These are phyloP conservation scores for Morinoia aosen DNA, from an alignment of 2,888 invertebrate genomes.

Conservation along the genomic window DNA sequence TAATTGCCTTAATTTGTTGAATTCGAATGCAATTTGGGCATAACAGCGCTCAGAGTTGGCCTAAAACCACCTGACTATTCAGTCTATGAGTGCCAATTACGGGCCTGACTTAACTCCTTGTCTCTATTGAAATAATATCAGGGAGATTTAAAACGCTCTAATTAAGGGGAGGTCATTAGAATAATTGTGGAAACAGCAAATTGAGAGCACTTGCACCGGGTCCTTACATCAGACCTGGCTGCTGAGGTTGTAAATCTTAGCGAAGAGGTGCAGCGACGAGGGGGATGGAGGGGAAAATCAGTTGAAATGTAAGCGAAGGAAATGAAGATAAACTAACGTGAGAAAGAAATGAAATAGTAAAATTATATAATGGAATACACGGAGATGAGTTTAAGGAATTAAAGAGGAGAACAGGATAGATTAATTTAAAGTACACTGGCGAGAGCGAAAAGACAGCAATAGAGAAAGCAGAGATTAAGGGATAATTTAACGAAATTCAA, in stretches of 20 bases:
- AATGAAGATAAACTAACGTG: background rate
- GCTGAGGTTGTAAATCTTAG: background rate
- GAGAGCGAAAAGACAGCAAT: background rate
- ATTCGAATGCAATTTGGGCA: background rate
- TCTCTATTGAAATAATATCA: constrained; percentile 12
- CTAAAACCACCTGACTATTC: background rate
- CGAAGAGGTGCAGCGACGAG: background rate
- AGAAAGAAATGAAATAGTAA: background rate
- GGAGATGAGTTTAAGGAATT: too few relatives aligned
- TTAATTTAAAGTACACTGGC: too few relatives aligned
- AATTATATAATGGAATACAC: background rate
- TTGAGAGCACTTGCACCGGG: background rate
- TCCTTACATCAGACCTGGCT: background rate
- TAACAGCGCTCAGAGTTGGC: background rate
- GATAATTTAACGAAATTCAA: background rate
- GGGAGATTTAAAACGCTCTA: background rate
- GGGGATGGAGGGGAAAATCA: background rate
- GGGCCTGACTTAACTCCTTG: background rate
- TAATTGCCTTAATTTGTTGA: background rate
- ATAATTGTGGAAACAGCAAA: constrained; percentile 13
- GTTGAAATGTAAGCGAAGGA: background rate
- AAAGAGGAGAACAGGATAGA: background rate
- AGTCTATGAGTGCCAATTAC: background rate
- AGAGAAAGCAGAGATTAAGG: background rate
- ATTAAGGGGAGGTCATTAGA: constrained; percentile 7